phyloP scores from a whole-genome alignment of 30 jellyfish, hydroid and myxozoan genomes.

The Aurelia aurita region DNA sequence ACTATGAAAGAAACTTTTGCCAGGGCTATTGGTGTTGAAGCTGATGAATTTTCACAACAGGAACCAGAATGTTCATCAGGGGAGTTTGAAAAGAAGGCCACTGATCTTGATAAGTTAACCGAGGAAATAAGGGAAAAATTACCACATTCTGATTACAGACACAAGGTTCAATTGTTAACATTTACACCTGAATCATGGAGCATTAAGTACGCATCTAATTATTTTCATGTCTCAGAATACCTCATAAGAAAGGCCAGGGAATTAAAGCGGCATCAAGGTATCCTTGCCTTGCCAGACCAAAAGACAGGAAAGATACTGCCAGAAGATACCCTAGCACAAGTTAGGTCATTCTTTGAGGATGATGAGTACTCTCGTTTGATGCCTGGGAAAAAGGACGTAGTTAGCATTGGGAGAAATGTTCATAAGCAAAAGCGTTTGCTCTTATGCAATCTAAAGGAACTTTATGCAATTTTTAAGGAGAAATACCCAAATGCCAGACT shows the following conservation, averaged over 20 bases:
- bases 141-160: background rate
- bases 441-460: slow-evolving; percentile 46
- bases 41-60: slow-evolving; percentile 5
- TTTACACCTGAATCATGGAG: slow-evolving; percentile 11
- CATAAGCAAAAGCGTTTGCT: slow-evolving; percentile 45
- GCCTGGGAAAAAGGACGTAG: slow-evolving; percentile 40
- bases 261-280: slow-evolving; percentile 1
- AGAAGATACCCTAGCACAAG: slow-evolving; percentile 16
- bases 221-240: background rate
- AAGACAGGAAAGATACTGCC: slow-evolving; percentile 5
- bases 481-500: slow-evolving; percentile 34
- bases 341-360: slow-evolving; percentile 2
- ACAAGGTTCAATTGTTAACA: slow-evolving; percentile 3
- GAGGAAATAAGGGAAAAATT: background rate
- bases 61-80: background rate
- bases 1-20: slow-evolving; percentile 1
- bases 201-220: background rate
- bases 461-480: slow-evolving; percentile 41
- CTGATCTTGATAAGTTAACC: background rate
- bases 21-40: slow-evolving; percentile 17
- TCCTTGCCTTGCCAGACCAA: slow-evolving; percentile 6
- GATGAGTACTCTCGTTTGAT: slow-evolving; percentile 5
- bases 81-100: slow-evolving; percentile 4
- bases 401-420: slow-evolving; percentile 30
- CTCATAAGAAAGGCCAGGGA: slow-evolving; percentile 6